Conservation (phyloP, 2,113 vertebrate species). For the Ceyx cyanopectus region DNA sequence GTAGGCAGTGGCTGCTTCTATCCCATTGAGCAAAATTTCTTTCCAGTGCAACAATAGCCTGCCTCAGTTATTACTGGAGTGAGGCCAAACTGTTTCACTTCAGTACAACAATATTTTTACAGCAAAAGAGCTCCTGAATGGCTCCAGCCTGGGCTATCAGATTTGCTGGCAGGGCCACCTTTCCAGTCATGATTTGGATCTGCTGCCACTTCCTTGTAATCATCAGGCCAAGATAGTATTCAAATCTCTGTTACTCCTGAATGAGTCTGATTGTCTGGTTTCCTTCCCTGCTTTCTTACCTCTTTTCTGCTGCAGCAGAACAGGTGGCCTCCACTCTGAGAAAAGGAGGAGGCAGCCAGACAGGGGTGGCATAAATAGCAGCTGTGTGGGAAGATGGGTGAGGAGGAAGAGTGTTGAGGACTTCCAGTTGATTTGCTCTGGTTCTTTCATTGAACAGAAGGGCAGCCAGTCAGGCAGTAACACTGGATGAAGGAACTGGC, state of each 20-base stretch:
- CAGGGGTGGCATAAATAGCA: background rate
- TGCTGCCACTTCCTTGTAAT: background rate
- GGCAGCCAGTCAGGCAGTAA: background rate
- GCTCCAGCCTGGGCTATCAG: background rate
- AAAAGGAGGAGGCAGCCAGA: background rate
- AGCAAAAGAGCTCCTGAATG: background rate
- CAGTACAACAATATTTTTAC: constrained; percentile 16
- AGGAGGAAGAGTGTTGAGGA: background rate
- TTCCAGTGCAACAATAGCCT: background rate
- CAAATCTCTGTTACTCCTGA: background rate
- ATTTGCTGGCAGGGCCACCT: background rate
- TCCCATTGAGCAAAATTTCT: background rate
- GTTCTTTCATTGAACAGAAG: background rate
- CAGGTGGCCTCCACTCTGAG: background rate
- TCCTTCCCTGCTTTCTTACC: background rate
- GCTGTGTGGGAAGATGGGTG: background rate
- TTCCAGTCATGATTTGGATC: background rate
- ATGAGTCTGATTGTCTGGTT: background rate
- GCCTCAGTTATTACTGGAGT: background rate
- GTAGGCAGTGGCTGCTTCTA: background rate
- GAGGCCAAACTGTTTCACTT: constrained; percentile 25
- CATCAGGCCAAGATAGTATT: background rate
- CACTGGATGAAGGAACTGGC: background rate
- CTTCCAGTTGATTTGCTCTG: background rate
- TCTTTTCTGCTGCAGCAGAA: background rate